Evolutionary conservation across 1,140 invertebrate species (phyloP).

Genomic region (Rhynchophorus ferrugineus): DNA sequence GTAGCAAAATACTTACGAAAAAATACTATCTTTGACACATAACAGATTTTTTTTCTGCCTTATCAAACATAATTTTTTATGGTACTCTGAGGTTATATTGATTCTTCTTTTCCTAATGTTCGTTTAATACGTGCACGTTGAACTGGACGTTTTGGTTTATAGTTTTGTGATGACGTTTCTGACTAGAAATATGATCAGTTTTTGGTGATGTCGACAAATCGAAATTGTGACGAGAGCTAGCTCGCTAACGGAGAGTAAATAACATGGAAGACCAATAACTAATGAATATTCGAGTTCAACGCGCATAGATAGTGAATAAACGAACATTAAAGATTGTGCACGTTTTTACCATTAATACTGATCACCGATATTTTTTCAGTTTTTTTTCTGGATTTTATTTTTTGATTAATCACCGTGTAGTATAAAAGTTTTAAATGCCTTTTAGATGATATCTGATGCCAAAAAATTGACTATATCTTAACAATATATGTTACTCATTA

Average conservation of each 20-base stretch:
- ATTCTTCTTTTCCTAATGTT: too few species aligned
- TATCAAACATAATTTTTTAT: not conserved
- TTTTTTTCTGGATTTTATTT: slow-evolving; percentile 1
- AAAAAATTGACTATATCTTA: slow-evolving; percentile 9
- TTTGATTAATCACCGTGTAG: slow-evolving; percentile 5
- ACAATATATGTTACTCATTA: slow-evolving; percentile 6
- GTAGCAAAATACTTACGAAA: not conserved
- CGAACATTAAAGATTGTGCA: slow-evolving; percentile 3
- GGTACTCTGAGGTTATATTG: not conserved
- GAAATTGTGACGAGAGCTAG: too few species aligned
- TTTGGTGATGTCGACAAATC: too few species aligned
- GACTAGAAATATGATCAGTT: too few species aligned
- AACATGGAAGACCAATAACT: too few species aligned
- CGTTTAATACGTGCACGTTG: too few species aligned
- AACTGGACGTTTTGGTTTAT: too few species aligned
- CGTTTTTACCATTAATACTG: not conserved
- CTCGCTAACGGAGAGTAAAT: too few species aligned
- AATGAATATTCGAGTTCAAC: too few species aligned
- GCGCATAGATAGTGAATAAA: too few species aligned
- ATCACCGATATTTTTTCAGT: not conserved
- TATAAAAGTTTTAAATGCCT: slow-evolving; percentile 6
- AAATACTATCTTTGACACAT: not conserved
- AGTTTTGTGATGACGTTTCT: too few species aligned
- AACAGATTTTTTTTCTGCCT: not conserved
- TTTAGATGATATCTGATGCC: slow-evolving; percentile 7